Conservation (phyloP, 2,113 vertebrate species). For the Vicugna pacos region DNA sequence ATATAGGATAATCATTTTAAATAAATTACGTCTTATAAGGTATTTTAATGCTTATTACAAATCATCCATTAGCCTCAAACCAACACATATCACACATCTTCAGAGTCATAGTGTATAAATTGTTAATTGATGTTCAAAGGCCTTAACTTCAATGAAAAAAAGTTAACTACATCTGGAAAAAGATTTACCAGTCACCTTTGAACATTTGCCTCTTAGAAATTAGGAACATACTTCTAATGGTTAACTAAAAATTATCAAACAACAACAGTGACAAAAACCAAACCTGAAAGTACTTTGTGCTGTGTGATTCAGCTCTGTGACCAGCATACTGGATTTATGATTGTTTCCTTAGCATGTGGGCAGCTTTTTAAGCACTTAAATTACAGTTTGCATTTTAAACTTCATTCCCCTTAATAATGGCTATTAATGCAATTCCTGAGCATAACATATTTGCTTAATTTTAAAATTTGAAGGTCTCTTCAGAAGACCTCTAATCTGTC, state of each 20-base stretch:
- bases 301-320: neutral
- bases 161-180: constrained; percentile 17
- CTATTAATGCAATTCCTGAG: neutral
- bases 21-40: constrained; percentile 54
- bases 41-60: constrained; percentile 31
- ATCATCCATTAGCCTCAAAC: neutral
- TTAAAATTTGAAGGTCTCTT: neutral
- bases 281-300: neutral
- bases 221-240: neutral
- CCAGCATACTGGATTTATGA: neutral
- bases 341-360: neutral
- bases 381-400: neutral
- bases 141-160: neutral
- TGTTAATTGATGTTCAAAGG: neutral
- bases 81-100: neutral
- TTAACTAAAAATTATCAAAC: constrained; percentile 36
- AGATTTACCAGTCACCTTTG: neutral
- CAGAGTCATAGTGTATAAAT: neutral
- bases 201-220: neutral
- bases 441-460: neutral
- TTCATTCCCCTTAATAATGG: neutral
- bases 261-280: neutral
- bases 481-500: neutral
- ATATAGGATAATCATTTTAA: constrained; percentile 64
- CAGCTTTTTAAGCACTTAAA: constrained; percentile 37